Base-by-base conservation (phyloP, 2,797 vertebrate genomes). In the Anguilla pacifica region DNA sequence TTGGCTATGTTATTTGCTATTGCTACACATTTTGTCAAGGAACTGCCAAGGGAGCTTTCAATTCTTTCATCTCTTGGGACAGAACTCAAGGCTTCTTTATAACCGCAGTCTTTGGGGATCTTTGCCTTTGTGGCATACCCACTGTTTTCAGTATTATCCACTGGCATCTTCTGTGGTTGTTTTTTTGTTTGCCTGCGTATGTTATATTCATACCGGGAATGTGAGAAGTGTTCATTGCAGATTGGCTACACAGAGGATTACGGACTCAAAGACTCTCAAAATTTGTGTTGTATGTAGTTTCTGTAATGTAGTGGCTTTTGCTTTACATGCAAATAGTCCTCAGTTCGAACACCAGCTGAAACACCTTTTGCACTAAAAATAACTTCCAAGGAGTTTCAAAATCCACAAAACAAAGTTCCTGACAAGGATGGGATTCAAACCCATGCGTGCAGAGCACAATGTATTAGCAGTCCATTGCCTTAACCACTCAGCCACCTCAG, bases 361-460 rank as follows among this genome's bases (percentile, higher is more conserved):
- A 39, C 39, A 39, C 39, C 39, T 39, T 39, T 39, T 39, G 39
- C 39, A 39, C 39, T 39, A 39, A 39, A 39, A 39, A 39, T 39
- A 39, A 39, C 39, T 39, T 39, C 39, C 39, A 39, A 39, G 39
- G 0, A 39, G 39, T 39, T 39, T 39, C 39, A 39, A 39, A 39
- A 39, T 39, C 39, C 39, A 39, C 39, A 39, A 39, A 39, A 39
- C 39, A 39, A 39, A 39, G 39, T 39, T 39, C 3, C 39, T 1
- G 3, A 39, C 39, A 0, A 39, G 39, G 39, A 39, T 39, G 39
- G 39, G 39, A 39, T 53, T 53, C 10, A 11, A 97, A 97, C 96
- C 96, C 96, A 97, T 95, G 96, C 96, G 96, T 97, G 96, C 96
- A 97, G 96, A 97, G 96, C 96, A 97, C 96, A 97, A 96, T 96